A percentile compares a stretch with the other conserved stretches of the same genome.
Conservation (phyloP, 2,797 vertebrate species). For the Rhinophrynus dorsalis region DNA sequence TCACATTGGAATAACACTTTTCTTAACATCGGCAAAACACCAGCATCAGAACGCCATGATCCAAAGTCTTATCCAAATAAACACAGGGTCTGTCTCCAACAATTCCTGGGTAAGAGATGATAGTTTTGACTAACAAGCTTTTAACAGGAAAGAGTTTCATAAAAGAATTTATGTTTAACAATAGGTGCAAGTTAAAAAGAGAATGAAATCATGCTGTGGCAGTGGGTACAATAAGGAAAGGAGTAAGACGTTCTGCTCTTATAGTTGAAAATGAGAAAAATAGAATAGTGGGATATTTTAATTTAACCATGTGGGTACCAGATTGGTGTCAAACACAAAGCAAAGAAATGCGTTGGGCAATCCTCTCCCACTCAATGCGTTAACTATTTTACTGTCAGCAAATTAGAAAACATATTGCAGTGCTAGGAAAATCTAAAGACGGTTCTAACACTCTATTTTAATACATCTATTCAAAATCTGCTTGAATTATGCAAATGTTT, state of each 20-base stretch:
- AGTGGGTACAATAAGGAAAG: neutral
- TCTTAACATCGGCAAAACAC: neutral
- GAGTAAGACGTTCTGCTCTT: neutral
- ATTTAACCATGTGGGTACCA: no score
- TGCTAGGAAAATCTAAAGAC: no score
- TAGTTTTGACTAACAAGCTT: slow-evolving; percentile 12
- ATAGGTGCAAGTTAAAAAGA: slow-evolving; percentile 1
- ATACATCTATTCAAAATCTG: no score
- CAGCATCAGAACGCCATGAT: slow-evolving; percentile 8
- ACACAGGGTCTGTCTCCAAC: slow-evolving; percentile 4
- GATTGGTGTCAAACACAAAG: no score
- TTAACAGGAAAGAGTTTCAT: slow-evolving; percentile 19
- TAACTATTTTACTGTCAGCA: no score
- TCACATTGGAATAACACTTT: neutral
- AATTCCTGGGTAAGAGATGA: slow-evolving; percentile 1
- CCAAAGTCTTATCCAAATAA: slow-evolving; percentile 8
- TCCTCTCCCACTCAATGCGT: no score
- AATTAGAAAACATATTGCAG: no score
- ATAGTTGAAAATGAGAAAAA: neutral
- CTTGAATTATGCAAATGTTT: no score
- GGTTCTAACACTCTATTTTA: no score
- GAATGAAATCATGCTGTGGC: neutral
- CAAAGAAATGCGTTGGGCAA: no score
- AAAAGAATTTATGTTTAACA: slow-evolving; percentile 15
- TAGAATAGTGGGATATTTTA: no score